Base-by-base conservation (phyloP, 2,113 vertebrate genomes). In the Campylomormyrus tamandua region DNA sequence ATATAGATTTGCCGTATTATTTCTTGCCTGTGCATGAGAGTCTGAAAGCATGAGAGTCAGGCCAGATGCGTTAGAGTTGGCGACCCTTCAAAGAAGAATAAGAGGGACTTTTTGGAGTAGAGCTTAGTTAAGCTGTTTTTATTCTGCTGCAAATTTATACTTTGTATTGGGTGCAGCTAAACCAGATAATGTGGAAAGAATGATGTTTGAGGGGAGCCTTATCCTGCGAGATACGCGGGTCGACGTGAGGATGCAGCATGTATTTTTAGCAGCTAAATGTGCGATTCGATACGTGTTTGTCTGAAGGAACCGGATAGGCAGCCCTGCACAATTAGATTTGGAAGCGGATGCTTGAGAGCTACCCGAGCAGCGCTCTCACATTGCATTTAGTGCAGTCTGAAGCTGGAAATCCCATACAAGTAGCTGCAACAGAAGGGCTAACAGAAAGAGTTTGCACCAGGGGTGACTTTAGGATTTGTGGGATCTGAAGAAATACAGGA, bases 221-320 rank as follows among this genome's bases (percentile, higher is more conserved):
- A 49, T 88, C 52, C 89, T 88, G 90, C 15, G 5, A 42, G 74
- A 15, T 35, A 1, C 87, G 62, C 90, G 90, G 92, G 90, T 87
- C 89, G 84, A 46, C 89, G 15, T 85, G 45, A 88, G 87, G 90
- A 87, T 90, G 91, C 49, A 90, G 91, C 27, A 89, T 87, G 89
- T 95, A 95, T 94, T 95, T 94, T 93, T 93, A 94, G 93, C 90
- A 89, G 52, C 87, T 83, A 89, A 90, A 90, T 84, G 90, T 91
- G 94, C 92, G 92, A 95, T 92, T 90, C 91, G 93, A 95, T 92
- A 93, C 92, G 91, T 83, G 84, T 90, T 92, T 90, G 90, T 90
- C 87, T 90, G 91, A 92, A 90, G 87, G 70, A 93, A 92, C 91
- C 85, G 90, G 94, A 94, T 93, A 94, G 91, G 90, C 89, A 91